phyloP scores from a whole-genome alignment of 2,888 invertebrate genomes.

The Lasioglossum lativentre region DNA sequence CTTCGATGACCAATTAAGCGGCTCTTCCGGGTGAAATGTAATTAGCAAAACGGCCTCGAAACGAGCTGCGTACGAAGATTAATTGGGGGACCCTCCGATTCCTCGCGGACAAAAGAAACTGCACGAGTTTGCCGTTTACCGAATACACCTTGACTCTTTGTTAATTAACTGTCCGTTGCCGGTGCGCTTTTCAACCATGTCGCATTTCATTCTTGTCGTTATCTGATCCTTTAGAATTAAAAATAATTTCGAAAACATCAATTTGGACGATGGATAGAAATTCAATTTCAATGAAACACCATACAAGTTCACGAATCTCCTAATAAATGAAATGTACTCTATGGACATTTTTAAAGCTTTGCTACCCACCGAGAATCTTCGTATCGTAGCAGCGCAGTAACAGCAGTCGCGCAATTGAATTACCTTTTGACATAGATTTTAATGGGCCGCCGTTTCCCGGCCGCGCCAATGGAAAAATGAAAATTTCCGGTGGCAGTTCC shows the following conservation, averaged over 20 bases:
- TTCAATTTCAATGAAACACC: background rate
- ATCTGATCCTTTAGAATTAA: background rate
- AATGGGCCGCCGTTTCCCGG: background rate
- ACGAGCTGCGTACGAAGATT: conserved; percentile 1
- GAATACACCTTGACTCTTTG: background rate
- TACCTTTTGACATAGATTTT: background rate
- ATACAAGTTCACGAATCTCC: background rate
- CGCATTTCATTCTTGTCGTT: background rate
- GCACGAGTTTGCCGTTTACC: background rate
- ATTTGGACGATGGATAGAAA: background rate
- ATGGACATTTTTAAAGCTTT: background rate
- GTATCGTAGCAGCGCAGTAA: background rate
- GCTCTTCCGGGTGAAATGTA: conserved; percentile 15
- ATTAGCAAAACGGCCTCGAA: background rate
- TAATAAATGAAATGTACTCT: background rate
- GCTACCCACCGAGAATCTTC: background rate
- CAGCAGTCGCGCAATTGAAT: background rate
- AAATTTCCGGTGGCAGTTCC: background rate
- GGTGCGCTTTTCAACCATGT: fast-evolving
- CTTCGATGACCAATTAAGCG: conserved; percentile 11
- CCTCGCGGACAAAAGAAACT: background rate
- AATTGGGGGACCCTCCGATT: background rate
- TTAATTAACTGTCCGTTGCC: background rate
- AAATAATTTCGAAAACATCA: too few species aligned
- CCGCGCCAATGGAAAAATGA: background rate